These are phyloP conservation scores for Ormyrus thymus DNA, from an alignment of 2,888 invertebrate genomes.

Conservation along the genomic window DNA sequence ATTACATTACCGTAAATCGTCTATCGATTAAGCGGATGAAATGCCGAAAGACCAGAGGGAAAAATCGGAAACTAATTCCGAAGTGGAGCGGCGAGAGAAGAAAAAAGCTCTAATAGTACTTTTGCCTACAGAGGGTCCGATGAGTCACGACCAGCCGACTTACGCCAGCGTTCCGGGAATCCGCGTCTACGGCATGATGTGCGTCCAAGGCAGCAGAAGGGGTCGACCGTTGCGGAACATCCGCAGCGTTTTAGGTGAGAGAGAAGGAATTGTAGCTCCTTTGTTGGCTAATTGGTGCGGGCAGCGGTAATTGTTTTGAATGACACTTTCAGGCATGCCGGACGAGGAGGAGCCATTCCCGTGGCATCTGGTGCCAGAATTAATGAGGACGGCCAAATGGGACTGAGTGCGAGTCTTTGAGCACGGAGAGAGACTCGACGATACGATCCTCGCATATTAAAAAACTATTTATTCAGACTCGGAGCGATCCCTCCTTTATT, in stretches of 20 bases:
- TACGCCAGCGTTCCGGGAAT: conserved; percentile 96
- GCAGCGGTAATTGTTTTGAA: conserved; percentile 14
- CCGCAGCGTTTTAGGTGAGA: conserved; percentile 74
- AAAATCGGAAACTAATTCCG: neutral
- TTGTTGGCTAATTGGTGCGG: neutral
- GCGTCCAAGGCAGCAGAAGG: conserved; percentile 78
- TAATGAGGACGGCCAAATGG: conserved; percentile 83
- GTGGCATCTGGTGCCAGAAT: conserved; percentile 85
- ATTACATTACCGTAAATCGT: no score
- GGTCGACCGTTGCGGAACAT: conserved; percentile 75
- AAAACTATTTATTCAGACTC: conserved; percentile 27
- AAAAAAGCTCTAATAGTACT: conserved; percentile 8
- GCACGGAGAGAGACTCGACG: neutral
- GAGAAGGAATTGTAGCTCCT: neutral
- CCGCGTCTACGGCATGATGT: conserved; percentile 96
- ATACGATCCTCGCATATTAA: conserved; percentile 5
- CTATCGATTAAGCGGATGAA: no score
- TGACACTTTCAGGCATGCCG: conserved; percentile 54
- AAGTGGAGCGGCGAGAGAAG: neutral
- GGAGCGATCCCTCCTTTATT: neutral
- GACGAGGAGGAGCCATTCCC: conserved; percentile 79
- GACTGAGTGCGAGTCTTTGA: conserved; percentile 72
- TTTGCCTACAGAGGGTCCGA: conserved; percentile 86
- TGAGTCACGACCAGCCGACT: conserved; percentile 95
- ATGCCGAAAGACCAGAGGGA: no score